A percentile compares a stretch with the other conserved stretches of the same genome.
Conservation (phyloP, 2,888 invertebrate species). For the Parnassius orleans region DNA sequence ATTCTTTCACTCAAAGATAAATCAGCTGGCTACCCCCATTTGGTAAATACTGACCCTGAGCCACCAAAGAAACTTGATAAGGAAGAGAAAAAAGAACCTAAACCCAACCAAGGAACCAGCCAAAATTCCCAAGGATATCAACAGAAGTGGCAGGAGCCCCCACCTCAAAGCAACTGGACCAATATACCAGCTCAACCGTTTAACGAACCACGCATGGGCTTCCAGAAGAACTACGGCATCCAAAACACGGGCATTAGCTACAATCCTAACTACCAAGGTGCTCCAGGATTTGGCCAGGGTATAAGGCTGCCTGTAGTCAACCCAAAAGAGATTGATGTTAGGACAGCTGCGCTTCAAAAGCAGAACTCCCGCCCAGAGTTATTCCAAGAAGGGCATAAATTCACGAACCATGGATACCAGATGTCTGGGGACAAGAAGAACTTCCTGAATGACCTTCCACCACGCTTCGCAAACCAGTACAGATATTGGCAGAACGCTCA, state of each 20-base stretch:
- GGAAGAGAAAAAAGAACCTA: slow-evolving; percentile 60
- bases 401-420: slow-evolving; percentile 59
- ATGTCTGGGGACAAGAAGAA: slow-evolving; percentile 70
- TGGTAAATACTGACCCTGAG: slow-evolving; percentile 68
- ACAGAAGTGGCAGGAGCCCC: slow-evolving; percentile 40
- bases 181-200: slow-evolving; percentile 34
- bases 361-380: slow-evolving; percentile 66
- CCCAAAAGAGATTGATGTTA: slow-evolving; percentile 75
- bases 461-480: slow-evolving; percentile 72
- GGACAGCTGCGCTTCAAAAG: slow-evolving; percentile 73
- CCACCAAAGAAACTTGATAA: slow-evolving; percentile 56
- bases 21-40: slow-evolving; percentile 74
- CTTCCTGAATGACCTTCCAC: slow-evolving; percentile 70
- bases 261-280: slow-evolving; percentile 50
- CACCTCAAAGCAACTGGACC: slow-evolving; percentile 44
- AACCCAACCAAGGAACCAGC: slow-evolving; percentile 45
- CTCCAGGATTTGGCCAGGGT: slow-evolving; percentile 47
- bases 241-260: slow-evolving; percentile 55
- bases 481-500: slow-evolving; percentile 68
- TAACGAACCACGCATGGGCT: slow-evolving; percentile 52
- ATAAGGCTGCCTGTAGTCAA: slow-evolving; percentile 73
- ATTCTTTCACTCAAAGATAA: slow-evolving; percentile 78
- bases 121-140: slow-evolving; percentile 48
- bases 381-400: slow-evolving; percentile 63
- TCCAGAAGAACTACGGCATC: slow-evolving; percentile 63